A percentile compares a stretch with the other conserved stretches of the same genome.
These are phyloP conservation scores for Tetragonula clypearis DNA, from an alignment of 1,140 invertebrate species.

Conservation along the genomic window DNA sequence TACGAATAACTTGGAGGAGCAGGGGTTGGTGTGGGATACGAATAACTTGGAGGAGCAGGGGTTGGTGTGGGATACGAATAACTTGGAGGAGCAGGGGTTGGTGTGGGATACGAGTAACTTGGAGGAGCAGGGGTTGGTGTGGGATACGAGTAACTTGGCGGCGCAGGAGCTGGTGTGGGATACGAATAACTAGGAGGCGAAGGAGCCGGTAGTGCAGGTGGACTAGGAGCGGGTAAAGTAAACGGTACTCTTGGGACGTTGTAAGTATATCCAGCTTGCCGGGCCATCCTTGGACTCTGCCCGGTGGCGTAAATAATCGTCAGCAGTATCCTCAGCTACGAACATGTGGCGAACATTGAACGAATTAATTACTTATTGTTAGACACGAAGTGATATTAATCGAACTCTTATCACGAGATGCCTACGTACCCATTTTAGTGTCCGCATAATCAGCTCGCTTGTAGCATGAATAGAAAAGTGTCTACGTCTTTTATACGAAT, in stretches of 20 bases:
- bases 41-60: no score
- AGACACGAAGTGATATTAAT: not conserved
- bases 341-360: not conserved
- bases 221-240: conserved; percentile 43
- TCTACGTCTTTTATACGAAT: conserved; percentile 67
- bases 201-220: not conserved
- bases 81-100: not conserved
- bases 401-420: not conserved
- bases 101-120: not conserved
- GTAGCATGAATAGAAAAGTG: conserved; percentile 41
- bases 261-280: conserved; percentile 72
- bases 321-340: conserved; percentile 63
- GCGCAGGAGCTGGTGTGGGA: conserved; percentile 14
- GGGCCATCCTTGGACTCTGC: conserved; percentile 26
- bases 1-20: no score
- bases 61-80: not conserved
- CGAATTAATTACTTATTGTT: conserved; percentile 25
- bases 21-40: no score
- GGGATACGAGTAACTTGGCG: not conserved
- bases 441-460: conserved; percentile 65
- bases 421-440: conserved; percentile 71
- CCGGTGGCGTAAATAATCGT: conserved; percentile 46
- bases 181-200: not conserved
- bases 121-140: not conserved
- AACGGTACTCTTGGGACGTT: conserved; percentile 65